A percentile compares a stretch with the other conserved stretches of the same genome.
phyloP scores from a whole-genome alignment of 2,888 invertebrate genomes.

The Drosophila lacicola region DNA sequence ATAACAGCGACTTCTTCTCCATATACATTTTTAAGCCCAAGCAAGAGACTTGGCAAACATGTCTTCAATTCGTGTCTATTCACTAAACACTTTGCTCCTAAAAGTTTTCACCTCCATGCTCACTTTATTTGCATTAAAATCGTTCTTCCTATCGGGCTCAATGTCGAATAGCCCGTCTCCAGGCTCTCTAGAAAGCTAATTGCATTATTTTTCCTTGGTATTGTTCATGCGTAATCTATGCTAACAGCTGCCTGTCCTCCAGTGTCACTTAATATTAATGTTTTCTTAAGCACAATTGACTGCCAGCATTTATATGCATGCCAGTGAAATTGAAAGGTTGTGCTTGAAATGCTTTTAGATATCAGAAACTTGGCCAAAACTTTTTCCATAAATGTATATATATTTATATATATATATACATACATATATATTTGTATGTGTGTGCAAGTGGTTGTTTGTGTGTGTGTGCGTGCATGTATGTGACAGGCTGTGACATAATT shows the following conservation, averaged over 20 bases:
- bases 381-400: slow-evolving; percentile 13
- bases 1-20: background rate
- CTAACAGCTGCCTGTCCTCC: background rate
- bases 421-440: background rate
- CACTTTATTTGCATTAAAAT: slow-evolving; percentile 1
- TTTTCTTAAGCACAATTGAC: slow-evolving; percentile 29
- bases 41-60: too few species aligned
- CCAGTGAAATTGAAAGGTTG: slow-evolving; percentile 38
- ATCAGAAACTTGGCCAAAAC: slow-evolving; percentile 29
- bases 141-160: too few species aligned
- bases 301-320: slow-evolving; percentile 19
- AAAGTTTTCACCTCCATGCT: background rate
- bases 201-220: slow-evolving; percentile 4
- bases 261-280: slow-evolving; percentile 23
- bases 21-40: too few species aligned
- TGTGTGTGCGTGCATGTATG: slow-evolving; percentile 1
- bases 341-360: slow-evolving; percentile 34
- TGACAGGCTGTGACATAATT: slow-evolving; percentile 51
- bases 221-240: background rate
- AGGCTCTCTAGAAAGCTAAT: slow-evolving; percentile 7
- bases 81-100: background rate
- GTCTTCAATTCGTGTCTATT: too few species aligned
- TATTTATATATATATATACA: background rate
- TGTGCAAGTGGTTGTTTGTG: background rate
- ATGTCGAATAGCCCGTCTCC: background rate